Conservation (phyloP, 2,113 vertebrate genomes). For the Carlito syrichta region DNA sequence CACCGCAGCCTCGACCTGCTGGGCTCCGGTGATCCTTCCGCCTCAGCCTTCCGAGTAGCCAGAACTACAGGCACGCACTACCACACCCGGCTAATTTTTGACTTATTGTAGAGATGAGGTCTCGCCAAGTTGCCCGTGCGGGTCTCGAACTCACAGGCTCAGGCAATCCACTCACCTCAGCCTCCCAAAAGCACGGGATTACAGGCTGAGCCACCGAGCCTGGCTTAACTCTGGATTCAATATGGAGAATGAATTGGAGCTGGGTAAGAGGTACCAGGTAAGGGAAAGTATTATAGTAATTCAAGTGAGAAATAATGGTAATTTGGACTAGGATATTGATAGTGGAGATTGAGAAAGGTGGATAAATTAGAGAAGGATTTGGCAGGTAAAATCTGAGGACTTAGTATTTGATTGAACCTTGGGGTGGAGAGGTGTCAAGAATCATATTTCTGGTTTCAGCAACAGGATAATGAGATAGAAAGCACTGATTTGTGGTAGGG, state of each 20-base stretch:
- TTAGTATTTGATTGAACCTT: neutral
- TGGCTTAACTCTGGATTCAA: neutral
- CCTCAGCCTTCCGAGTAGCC: too few species aligned
- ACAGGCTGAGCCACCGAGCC: too few species aligned
- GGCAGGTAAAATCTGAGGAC: neutral
- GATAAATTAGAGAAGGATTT: constrained; percentile 2
- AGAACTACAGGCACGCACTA: too few species aligned
- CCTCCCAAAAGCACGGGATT: too few species aligned
- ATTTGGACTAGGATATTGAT: neutral
- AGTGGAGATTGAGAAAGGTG: neutral
- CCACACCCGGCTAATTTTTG: too few species aligned
- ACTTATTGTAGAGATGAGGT: too few species aligned
- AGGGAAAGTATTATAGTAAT: neutral
- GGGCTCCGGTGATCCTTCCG: too few species aligned
- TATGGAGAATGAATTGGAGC: neutral
- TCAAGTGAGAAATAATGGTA: neutral
- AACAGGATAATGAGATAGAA: neutral
- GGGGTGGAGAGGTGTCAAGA: neutral
- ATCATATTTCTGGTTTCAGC: neutral
- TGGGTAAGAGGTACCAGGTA: neutral
- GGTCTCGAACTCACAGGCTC: too few species aligned
- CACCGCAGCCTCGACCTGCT: too few species aligned
- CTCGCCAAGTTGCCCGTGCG: too few species aligned
- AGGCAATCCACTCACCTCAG: too few species aligned
- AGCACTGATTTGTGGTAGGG: neutral